Evolutionary conservation across 2,797 vertebrate species (phyloP).

Genomic region (Anolis apletophallus): DNA sequence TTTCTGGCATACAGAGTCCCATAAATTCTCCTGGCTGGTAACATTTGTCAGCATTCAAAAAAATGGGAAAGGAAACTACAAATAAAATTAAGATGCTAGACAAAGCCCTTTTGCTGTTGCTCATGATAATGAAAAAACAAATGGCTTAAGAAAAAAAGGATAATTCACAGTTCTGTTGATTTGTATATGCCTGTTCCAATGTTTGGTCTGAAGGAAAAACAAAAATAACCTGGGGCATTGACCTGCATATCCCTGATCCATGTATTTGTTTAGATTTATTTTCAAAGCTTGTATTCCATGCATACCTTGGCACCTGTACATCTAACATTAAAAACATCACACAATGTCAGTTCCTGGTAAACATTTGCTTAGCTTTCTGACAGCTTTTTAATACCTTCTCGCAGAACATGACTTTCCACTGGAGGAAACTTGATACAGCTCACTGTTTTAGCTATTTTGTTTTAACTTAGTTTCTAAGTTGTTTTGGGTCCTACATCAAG

Average conservation of each 20-base stretch:
- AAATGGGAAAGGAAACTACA: neutral
- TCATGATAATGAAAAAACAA: neutral
- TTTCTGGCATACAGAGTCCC: neutral
- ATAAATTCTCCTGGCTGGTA: neutral
- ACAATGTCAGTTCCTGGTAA: neutral
- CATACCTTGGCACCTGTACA: neutral
- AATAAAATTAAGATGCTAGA: slow-evolving; percentile 1
- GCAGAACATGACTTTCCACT: neutral
- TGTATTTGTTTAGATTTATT: neutral
- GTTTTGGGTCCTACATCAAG: no score
- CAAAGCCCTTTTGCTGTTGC: neutral
- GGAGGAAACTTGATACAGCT: neutral
- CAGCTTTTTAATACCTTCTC: neutral
- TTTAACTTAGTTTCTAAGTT: no score
- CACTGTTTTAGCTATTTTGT: neutral
- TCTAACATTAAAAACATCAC: neutral
- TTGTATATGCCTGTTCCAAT: neutral
- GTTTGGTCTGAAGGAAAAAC: neutral
- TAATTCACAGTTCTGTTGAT: neutral
- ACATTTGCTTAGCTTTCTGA: neutral
- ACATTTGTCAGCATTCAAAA: neutral
- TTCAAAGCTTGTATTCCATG: neutral
- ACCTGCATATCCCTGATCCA: slow-evolving; percentile 1
- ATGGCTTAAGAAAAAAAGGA: neutral
- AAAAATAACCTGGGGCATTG: neutral